Evolutionary conservation across 1,140 invertebrate genomes (phyloP).

Genomic region (Zophobas morio): DNA sequence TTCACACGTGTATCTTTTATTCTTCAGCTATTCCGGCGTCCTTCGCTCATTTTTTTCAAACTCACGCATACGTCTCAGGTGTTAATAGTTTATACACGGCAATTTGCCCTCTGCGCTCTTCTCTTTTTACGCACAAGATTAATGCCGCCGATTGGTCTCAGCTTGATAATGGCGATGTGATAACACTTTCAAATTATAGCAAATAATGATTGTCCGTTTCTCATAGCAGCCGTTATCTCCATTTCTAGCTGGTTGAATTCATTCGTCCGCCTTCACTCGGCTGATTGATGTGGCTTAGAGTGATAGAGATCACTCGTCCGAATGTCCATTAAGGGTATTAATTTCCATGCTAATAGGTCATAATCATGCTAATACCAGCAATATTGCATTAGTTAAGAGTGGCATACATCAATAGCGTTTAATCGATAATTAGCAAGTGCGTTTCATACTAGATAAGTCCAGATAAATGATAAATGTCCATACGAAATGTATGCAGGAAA

Average conservation of each 20-base stretch:
- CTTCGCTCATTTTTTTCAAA: too few species aligned
- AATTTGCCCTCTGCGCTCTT: neutral
- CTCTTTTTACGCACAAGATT: constrained; percentile 10
- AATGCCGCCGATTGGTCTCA: constrained; percentile 23
- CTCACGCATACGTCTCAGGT: neutral
- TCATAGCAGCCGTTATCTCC: constrained; percentile 36
- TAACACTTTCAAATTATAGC: constrained; percentile 34
- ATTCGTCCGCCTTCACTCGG: constrained; percentile 1
- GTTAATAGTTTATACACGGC: too few species aligned
- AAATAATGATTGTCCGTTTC: constrained; percentile 46
- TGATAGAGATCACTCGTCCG: constrained; percentile 44
- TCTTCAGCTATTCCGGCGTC: too few species aligned
- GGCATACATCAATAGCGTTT: constrained; percentile 23
- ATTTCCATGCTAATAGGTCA: constrained; percentile 42
- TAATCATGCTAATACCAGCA: constrained; percentile 30
- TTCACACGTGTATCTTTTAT: neutral
- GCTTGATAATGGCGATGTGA: constrained; percentile 11
- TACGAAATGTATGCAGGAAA: too few species aligned
- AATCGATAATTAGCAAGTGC: constrained; percentile 27
- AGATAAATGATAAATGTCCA: constrained; percentile 1
- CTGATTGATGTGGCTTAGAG: constrained; percentile 45
- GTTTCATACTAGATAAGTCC: constrained; percentile 4
- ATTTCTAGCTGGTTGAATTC: constrained; percentile 45
- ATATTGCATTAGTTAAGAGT: constrained; percentile 32
- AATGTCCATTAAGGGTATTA: constrained; percentile 44